These are phyloP conservation scores for Phrynosoma blainvillii DNA, from an alignment of 2,113 vertebrate species.

Conservation along the genomic window DNA sequence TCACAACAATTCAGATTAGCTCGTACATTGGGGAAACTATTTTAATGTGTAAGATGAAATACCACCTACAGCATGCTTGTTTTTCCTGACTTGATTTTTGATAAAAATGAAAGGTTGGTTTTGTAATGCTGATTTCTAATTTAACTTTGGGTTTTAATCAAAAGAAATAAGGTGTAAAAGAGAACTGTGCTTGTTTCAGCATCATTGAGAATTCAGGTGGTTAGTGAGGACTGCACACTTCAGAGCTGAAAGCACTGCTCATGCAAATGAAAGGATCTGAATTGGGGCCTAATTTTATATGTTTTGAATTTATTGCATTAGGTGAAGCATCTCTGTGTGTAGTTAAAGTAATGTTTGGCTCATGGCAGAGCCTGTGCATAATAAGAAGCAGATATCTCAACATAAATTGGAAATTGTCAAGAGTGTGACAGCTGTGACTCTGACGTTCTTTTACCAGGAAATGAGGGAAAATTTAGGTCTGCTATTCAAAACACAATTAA, in stretches of 20 bases:
- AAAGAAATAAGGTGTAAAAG: constrained; percentile 7
- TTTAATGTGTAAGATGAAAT: constrained; percentile 54
- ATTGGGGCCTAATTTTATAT: background rate
- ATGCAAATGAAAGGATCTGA: constrained; percentile 24
- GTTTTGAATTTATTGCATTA: background rate
- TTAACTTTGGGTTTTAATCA: constrained; percentile 34
- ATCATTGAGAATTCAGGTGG: constrained; percentile 21
- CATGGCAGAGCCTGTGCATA: rapidly evolving
- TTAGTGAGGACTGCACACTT: constrained; percentile 28
- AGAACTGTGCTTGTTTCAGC: background rate
- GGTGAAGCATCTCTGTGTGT: background rate
- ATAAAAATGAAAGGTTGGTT: constrained; percentile 54
- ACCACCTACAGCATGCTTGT: constrained; percentile 43
- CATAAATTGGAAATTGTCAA: rapidly evolving
- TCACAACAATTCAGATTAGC: constrained; percentile 40
- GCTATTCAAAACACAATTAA: background rate
- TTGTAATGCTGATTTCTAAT: constrained; percentile 52
- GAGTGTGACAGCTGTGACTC: background rate
- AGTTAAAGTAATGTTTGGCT: background rate
- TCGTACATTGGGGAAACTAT: constrained; percentile 51
- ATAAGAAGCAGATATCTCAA: constrained; percentile 19
- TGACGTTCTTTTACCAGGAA: background rate
- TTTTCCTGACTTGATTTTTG: constrained; percentile 23
- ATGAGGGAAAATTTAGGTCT: rapidly evolving
- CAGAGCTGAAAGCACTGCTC: background rate